Conservation (phyloP, 2,113 vertebrate genomes). For the Haemorhous mexicanus region DNA sequence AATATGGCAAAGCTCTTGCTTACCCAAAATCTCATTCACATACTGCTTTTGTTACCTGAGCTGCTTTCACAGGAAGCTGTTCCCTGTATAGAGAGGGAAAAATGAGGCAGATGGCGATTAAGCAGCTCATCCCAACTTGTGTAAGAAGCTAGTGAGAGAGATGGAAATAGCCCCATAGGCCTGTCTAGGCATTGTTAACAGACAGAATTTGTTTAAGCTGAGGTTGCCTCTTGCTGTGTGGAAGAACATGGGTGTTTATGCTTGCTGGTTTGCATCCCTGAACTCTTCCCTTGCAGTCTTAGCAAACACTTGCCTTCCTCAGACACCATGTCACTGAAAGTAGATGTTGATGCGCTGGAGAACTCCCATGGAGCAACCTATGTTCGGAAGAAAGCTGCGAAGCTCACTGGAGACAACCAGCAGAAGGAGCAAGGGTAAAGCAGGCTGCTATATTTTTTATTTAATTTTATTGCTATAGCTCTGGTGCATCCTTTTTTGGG, state of each 20-base stretch:
- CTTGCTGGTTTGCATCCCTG: constrained; percentile 63
- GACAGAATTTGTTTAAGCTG: not conserved
- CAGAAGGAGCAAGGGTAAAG: constrained; percentile 88
- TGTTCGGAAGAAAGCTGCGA: constrained; percentile 90
- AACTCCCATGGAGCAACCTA: constrained; percentile 96
- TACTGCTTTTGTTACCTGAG: not conserved
- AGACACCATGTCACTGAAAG: constrained; percentile 91
- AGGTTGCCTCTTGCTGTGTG: not conserved
- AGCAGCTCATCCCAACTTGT: not conserved
- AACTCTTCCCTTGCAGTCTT: constrained; percentile 76
- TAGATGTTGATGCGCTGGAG: constrained; percentile 95
- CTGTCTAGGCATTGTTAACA: not conserved
- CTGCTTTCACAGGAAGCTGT: not conserved
- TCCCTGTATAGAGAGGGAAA: not conserved
- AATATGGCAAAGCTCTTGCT: not conserved
- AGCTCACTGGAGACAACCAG: constrained; percentile 83
- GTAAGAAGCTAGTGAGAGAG: not conserved
- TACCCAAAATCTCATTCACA: not conserved
- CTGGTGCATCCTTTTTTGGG: not conserved
- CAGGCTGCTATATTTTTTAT: not conserved
- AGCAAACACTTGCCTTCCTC: constrained; percentile 95
- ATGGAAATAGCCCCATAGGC: not conserved
- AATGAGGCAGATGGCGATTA: not conserved
- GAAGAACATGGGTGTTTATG: not conserved
- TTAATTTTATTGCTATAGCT: not conserved